Percentiles rank a stretch among this genome's conserved stretches.
These are phyloP conservation scores for Amblyornis subalaris DNA, from an alignment of 2,113 vertebrate genomes.

Conservation along the genomic window DNA sequence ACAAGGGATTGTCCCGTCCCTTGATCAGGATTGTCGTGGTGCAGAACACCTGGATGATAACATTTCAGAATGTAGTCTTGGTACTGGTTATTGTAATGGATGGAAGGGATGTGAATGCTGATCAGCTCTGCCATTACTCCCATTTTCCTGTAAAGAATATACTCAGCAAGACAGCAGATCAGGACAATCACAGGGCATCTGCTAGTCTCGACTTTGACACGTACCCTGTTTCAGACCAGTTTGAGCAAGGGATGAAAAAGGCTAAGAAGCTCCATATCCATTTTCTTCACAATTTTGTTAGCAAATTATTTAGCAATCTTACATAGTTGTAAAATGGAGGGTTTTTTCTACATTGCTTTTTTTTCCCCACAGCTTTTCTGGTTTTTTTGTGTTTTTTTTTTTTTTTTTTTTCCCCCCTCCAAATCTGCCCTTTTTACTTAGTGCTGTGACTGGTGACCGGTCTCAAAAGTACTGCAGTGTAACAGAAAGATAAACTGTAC, in stretches of 20 bases:
- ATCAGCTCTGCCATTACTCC: neutral
- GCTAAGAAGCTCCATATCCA: neutral
- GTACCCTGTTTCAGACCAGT: neutral
- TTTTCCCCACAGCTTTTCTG: neutral
- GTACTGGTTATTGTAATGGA: neutral
- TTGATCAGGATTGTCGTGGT: neutral
- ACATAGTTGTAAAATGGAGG: neutral
- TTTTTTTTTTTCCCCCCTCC: no score
- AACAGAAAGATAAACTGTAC: neutral
- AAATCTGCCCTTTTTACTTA: neutral
- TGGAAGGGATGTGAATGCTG: neutral
- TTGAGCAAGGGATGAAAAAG: neutral
- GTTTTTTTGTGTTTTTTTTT: neutral
- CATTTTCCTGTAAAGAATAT: neutral
- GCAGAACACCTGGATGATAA: neutral
- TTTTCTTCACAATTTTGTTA: conserved; percentile 14
- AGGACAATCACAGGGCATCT: neutral
- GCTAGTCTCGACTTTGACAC: neutral
- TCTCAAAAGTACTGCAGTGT: neutral
- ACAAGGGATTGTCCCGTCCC: neutral
- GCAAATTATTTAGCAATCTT: neutral
- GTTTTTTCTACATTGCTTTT: neutral
- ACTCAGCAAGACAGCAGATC: neutral
- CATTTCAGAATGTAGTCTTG: neutral
- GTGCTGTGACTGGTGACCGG: neutral